Evolutionary conservation across 2,888 invertebrate species (phyloP), one percentile per base, ranked within the genome.

Genomic region (Brassicogethes aeneus): DNA sequence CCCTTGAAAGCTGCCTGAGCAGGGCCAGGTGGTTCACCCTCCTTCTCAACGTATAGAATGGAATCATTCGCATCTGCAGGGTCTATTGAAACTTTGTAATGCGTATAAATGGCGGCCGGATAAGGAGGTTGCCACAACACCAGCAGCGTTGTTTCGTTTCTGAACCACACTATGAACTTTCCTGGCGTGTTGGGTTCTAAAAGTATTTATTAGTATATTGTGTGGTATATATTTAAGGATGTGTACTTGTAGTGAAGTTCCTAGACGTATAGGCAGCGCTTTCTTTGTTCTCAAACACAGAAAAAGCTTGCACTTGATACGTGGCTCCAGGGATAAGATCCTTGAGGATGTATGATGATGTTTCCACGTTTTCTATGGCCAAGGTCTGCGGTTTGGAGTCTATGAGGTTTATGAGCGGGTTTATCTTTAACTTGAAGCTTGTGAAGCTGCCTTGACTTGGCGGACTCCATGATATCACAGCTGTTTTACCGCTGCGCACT

Each of bases 121-220:
- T 92, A 93, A 3, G 93, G 93, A 45, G 93, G 93, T 70, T 93
- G 93, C 93, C 93, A 93, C 51, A 94, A 74, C 47, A 93, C 93
- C 59, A 93, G 75, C 55, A 94, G 75, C 34, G 93, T 94, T 14
- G 93, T 94, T 75, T 93, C 93, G 70, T 93, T 93, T 48, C 93
- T 77, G 72, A 92, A 93, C 93, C 93, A 93, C 47, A 93, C 93
- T 62, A 93, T 93, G 71, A 93, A 93, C 70, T 93, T 88, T 45
- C 93, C 93, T 35, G 93, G 93, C 42, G 92, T 91, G 68, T 93
- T 93, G 14, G 93, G 93, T 69, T 91, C 91, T 91, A 70, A 45
- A 68, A 70, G 55, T 49, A 41, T 7, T 7, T 23, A 23, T 23
- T 23, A 23, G 5, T 23, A 2, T 17, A 8, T n/a, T n/a, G n/a